Base-by-base conservation (phyloP, 1,140 invertebrate genomes). In the Drosophila willistoni region DNA sequence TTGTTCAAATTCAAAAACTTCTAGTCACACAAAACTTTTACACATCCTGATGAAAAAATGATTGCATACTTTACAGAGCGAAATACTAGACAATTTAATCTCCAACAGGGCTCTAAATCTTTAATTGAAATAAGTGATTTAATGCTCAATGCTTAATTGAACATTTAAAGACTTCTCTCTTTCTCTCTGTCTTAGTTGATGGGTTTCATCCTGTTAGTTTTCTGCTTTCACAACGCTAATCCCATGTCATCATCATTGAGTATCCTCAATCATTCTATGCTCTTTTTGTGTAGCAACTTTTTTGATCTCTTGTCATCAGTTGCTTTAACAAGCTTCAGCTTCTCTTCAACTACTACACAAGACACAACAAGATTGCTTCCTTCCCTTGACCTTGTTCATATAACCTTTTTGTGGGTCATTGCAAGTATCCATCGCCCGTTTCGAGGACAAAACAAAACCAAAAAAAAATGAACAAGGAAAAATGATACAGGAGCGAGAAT, bases 241-340 rank as follows among this genome's bases (percentile, higher is more conserved):
- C 44, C 44, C 44, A 22, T 51, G 44, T 51, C 44, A 51, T 51
- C 44, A 51, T 51, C 17, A 51, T 51, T 22, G 44, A 12, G 12
- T 51, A 33, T 25, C 22, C 22, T 42, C 41, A 29, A 44, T 44
- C 61, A 63, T 63, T 69, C 44, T 51, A 1, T 19, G 17, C 44
- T 51, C 36, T 39, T 5, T 12, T 51, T 51, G 34, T 51, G 44
- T 19, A 34, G 17, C 62, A 56, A 29, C 34, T 66, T n/a, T 17
- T 51, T 47, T 67, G 71, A 74, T 39, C 42, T 67, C 36, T 19
- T 74, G 72, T 74, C 72, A 74, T 67, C 56, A 51, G 57, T 59
- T 73, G 55, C 36, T 60, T 71, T 57, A 60, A 64, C 41, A 19
- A 39, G 33, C 29, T 68, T 10, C 67, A 56, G 44, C 36, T 57